Evolutionary conservation across 2,888 invertebrate species (phyloP), one percentile per base, ranked within the genome.

Genomic region (Tipula confusa): DNA sequence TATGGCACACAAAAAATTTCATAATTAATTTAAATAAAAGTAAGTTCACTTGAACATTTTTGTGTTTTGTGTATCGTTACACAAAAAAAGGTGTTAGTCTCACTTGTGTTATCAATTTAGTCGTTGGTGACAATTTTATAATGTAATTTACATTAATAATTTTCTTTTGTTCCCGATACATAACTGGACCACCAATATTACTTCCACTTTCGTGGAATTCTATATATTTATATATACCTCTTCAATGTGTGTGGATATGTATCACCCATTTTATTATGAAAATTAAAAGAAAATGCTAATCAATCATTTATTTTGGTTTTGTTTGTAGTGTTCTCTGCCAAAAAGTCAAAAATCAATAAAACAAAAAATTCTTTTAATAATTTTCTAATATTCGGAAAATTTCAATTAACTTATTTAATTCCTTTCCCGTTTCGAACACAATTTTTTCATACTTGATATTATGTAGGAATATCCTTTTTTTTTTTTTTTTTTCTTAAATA

Each of bases 71-170:
- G n/a, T n/a, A n/a, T n/a, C n/a, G n/a, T 64, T 64, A 24, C 24
- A 13, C 64, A 1, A 64, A 43, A 64, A 48, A 64, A 64, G 64
- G 64, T 64, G 64, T 9, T 24, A 64, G 18, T 64, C 24, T 64
- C 64, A 64, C 64, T 64, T 64, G 64, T 64, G 64, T 64, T 64
- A 64, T 64, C 64, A 64, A 64, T 64, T 64, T 64, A 64, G 18
- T 7, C 24, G 9, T 9, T 64, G 64, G 64, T 64, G 64, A 64
- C 64, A 64, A 64, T 3, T 64, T 64, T 64, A 64, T 9, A n/a
- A n/a, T n/a, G n/a, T n/a, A n/a, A n/a, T n/a, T n/a, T 24, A 64
- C 64, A 64, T 64, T 64, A 64, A 64, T 64, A 64, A 64, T 64
- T 11, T 64, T 64, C 64, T 24, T 9, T 64, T 64, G 24, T 24